These are phyloP conservation scores for Drosophila santomea DNA, from an alignment of 1,140 invertebrate genomes.

Conservation along the genomic window DNA sequence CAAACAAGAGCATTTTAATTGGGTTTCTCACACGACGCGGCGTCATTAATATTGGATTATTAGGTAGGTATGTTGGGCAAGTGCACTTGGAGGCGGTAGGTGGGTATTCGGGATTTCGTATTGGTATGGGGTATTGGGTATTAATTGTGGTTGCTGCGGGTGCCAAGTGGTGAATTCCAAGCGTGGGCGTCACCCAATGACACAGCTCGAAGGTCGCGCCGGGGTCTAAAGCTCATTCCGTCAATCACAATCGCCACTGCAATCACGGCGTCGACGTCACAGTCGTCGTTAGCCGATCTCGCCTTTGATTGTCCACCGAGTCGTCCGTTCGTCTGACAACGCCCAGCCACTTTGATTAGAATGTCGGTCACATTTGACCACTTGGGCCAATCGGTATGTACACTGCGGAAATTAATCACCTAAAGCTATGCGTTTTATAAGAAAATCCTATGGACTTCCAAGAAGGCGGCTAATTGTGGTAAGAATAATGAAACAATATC, in stretches of 20 bases:
- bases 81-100: constrained; percentile 47
- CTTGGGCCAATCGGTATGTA: constrained; percentile 1
- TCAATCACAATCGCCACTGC: constrained; percentile 46
- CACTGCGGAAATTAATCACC: constrained; percentile 7
- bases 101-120: background rate
- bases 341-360: constrained; percentile 51
- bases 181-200: constrained; percentile 66
- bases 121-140: constrained; percentile 5
- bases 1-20: constrained; percentile 48
- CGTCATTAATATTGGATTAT: constrained; percentile 54
- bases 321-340: constrained; percentile 38
- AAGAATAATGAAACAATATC: no score
- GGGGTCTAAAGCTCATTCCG: constrained; percentile 29
- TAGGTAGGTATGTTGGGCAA: constrained; percentile 46
- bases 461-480: no score
- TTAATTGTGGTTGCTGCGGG: constrained; percentile 56
- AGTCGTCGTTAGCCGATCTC: constrained; percentile 49
- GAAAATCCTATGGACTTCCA: background rate
- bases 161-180: constrained; percentile 74
- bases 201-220: constrained; percentile 57
- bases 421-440: background rate
- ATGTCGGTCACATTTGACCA: constrained; percentile 47
- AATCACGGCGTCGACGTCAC: constrained; percentile 65
- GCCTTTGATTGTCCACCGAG: constrained; percentile 40
- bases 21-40: constrained; percentile 32